Conservation (phyloP, 2,888 invertebrate species). For the Drosophila nr. perissopoda region DNA sequence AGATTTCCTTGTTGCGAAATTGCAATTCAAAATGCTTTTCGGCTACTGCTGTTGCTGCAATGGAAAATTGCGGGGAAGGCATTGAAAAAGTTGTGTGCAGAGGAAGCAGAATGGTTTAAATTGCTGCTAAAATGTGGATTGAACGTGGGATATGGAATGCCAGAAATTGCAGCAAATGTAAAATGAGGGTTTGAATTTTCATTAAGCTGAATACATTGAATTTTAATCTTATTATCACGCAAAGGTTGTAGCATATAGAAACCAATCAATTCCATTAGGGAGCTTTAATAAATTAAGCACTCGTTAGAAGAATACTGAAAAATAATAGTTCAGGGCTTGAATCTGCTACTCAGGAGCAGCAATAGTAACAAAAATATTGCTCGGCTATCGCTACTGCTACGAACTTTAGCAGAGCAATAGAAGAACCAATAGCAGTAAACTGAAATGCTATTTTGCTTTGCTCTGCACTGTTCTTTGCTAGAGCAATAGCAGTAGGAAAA, state of each 20-base stretch:
- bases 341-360: neutral
- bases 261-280: neutral
- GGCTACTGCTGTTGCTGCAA: constrained; percentile 29
- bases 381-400: neutral
- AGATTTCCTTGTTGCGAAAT: constrained; percentile 68
- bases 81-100: constrained; percentile 12
- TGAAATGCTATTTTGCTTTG: neutral
- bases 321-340: neutral
- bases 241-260: neutral
- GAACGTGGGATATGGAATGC: constrained; percentile 2
- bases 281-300: neutral
- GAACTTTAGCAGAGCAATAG: neutral
- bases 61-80: neutral
- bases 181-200: neutral
- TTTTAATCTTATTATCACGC: neutral
- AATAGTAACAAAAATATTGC: neutral
- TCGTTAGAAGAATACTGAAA: neutral
- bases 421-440: neutral
- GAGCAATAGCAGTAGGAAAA: neutral
- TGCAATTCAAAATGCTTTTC: constrained; percentile 66
- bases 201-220: neutral
- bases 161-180: constrained; percentile 1
- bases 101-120: constrained; percentile 29
- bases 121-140: constrained; percentile 39
- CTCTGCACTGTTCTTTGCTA: neutral